Base-by-base conservation (phyloP, 1,140 invertebrate species). In the Drosophila suzukii region DNA sequence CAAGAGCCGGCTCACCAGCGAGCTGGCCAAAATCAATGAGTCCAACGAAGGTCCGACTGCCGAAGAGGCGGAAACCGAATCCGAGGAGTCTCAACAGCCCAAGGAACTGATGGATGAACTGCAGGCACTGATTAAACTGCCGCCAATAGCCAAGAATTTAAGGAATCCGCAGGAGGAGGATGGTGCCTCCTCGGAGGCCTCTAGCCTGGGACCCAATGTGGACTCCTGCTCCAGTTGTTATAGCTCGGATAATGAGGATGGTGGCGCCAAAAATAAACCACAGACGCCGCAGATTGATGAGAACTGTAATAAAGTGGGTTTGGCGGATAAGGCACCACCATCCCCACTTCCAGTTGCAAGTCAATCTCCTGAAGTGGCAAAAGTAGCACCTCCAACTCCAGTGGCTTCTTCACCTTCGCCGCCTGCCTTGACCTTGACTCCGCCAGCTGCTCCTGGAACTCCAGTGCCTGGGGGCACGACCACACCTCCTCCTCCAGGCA, bases 141-240 rank as follows among this genome's bases (percentile, higher is more conserved):
- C 81, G 0, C 84, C 72, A 0, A 88, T 88, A 15, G 56, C 50
- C 0, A 72, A 63, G 38, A 78, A 73, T 7, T 49, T 71, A 8
- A 67, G 55, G 30, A 85, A 68, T 3, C 80, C 78, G 0, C 56
- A 55, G n/a, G 76, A 63, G 0, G 81, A 85, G 10, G 78, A 89
- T 12, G 81, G 94, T 93, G 90, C 88, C 39, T 74, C 93, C 41
- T 92, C 93, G 60, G 93, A 71, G 34, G 93, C 91, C 30, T 95
- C 95, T 0, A 95, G 95, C 70, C 92, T 95, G 17, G 95, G 95
- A 36, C 95, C 94, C 17, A 94, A 95, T 66, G 92, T 95, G 8
- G 94, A 96, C 91, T 95, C 95, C 55, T 95, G 95, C 12, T 93
- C 94, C 38, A 95, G 95, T 78, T 95, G 94, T 46, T 92, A 94